These are phyloP conservation scores for Trichosurus vulpecula DNA, from an alignment of 2,797 vertebrate species.

Conservation along the genomic window DNA sequence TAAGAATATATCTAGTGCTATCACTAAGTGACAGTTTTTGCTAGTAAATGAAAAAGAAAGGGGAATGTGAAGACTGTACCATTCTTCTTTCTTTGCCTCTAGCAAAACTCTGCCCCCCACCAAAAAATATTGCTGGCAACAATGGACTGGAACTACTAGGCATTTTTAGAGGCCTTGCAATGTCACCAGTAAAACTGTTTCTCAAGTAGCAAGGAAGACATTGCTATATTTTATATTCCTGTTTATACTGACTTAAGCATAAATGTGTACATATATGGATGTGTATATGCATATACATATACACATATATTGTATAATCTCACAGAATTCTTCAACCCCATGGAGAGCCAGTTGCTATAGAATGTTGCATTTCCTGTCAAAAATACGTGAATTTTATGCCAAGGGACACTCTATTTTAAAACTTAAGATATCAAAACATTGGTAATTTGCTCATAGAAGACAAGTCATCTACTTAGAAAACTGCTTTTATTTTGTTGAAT, in stretches of 20 bases:
- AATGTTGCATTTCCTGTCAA: neutral
- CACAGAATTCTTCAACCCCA: neutral
- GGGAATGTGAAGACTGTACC: neutral
- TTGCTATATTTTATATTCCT: neutral
- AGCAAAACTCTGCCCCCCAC: neutral
- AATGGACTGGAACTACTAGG: neutral
- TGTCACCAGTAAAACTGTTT: neutral
- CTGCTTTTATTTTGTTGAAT: neutral
- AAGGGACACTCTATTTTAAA: neutral
- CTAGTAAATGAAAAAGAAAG: neutral
- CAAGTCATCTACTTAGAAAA: neutral
- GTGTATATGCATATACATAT: too few relatives aligned
- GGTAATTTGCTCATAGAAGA: neutral
- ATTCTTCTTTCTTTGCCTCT: neutral
- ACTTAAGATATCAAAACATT: neutral
- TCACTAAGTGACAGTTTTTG: neutral
- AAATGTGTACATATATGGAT: neutral
- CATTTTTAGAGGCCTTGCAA: neutral
- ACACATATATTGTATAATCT: neutral
- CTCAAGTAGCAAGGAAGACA: neutral
- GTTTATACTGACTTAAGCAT: neutral
- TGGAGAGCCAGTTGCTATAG: neutral
- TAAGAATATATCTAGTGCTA: conserved; percentile 45
- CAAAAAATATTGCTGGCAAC: neutral
- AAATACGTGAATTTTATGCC: neutral